These are phyloP conservation scores for Disparrhopalites patrizii DNA, from an alignment of 2,888 invertebrate species.

Conservation along the genomic window DNA sequence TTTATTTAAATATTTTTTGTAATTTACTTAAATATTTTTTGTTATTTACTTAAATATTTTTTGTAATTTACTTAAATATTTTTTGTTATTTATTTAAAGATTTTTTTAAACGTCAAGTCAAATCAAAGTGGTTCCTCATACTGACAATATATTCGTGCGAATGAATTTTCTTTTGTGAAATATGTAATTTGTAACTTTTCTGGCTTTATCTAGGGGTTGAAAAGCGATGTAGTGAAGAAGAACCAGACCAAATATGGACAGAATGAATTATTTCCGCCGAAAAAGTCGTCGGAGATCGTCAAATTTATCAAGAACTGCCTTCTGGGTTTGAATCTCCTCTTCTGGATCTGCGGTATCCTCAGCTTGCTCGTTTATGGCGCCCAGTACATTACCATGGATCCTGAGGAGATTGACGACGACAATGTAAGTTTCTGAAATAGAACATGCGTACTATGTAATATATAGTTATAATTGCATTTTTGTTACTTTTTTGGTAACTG, in stretches of 20 bases:
- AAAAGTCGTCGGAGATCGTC: constrained; percentile 56
- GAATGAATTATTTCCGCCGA: constrained; percentile 55
- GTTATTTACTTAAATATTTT: too few relatives aligned
- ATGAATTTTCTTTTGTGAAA: background rate
- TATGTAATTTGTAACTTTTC: background rate
- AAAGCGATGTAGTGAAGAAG: constrained; percentile 51
- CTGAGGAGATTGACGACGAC: constrained; percentile 54
- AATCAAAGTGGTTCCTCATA: too few relatives aligned
- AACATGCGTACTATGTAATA: too few relatives aligned
- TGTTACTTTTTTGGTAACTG: too few relatives aligned
- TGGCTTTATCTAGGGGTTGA: constrained; percentile 51
- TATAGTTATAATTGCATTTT: too few relatives aligned
- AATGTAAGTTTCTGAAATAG: constrained; percentile 51
- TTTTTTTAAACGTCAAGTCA: too few relatives aligned
- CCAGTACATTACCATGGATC: constrained; percentile 51
- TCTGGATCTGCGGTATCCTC: constrained; percentile 55
- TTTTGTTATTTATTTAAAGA: background rate
- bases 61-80: background rate
- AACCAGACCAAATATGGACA: constrained; percentile 52
- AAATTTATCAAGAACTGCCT: constrained; percentile 57
- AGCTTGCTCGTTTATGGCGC: constrained; percentile 54
- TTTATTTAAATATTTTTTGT: too few relatives aligned
- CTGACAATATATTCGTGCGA: background rate
- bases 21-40: too few relatives aligned
- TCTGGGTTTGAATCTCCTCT: constrained; percentile 54